A percentile compares a stretch with the other conserved stretches of the same genome.
These are phyloP conservation scores for Siphamia tubifer DNA, from an alignment of 2,113 vertebrate species.

Conservation along the genomic window DNA sequence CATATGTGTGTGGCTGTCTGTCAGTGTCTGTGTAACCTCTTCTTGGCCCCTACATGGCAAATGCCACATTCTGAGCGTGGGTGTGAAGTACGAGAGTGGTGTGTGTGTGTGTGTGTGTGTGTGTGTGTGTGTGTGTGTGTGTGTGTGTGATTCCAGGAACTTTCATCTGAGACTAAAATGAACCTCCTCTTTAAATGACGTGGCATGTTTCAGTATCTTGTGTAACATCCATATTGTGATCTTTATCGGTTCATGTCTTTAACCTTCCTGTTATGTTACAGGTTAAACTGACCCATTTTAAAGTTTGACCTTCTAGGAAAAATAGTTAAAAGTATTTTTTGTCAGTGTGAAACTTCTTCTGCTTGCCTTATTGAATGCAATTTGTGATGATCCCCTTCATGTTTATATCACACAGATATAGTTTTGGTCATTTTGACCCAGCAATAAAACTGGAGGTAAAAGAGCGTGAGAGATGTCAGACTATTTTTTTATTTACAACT, in stretches of 20 bases:
- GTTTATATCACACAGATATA: too few species aligned
- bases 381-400: too few species aligned
- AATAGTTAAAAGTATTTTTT: too few species aligned
- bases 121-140: background rate
- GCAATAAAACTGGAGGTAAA: too few species aligned
- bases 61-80: constrained; percentile 68
- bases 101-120: constrained; percentile 2
- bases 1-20: background rate
- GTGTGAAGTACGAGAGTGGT: constrained; percentile 59
- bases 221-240: background rate
- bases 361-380: too few species aligned
- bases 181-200: constrained; percentile 23
- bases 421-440: too few species aligned
- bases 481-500: too few species aligned
- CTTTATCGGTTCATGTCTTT: background rate
- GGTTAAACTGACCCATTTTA: too few species aligned
- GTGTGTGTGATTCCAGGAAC: constrained; percentile 41
- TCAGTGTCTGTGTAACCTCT: constrained; percentile 12
- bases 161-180: background rate
- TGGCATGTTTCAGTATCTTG: background rate
- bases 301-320: too few species aligned
- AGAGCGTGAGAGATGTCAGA: too few species aligned
- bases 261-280: too few species aligned
- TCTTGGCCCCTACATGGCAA: constrained; percentile 36
- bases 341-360: too few species aligned